A percentile compares a stretch with the other conserved stretches of the same genome.
phyloP scores from a whole-genome alignment of 2,113 vertebrate species.

The Melanocharis versteri region DNA sequence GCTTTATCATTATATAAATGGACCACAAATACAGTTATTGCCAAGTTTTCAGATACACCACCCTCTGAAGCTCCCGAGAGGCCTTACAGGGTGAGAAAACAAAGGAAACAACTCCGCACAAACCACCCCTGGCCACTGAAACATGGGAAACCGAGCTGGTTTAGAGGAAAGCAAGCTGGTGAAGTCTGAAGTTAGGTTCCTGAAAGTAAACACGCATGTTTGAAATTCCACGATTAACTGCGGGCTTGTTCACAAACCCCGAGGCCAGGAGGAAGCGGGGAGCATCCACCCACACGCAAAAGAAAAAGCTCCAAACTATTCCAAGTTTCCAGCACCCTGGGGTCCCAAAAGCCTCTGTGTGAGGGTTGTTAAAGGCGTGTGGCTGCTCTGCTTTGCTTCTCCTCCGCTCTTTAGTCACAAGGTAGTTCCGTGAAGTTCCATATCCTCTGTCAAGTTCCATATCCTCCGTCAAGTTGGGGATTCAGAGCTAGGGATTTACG shows the following conservation, averaged over 20 bases:
- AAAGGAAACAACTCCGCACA: neutral
- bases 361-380: neutral
- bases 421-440: neutral
- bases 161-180: neutral
- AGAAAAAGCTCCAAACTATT: conserved; percentile 5
- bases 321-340: conserved; percentile 41
- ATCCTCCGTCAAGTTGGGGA: no score
- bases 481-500: neutral
- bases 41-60: neutral
- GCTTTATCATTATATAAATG: conserved; percentile 12
- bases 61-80: neutral
- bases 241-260: neutral
- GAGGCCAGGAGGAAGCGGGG: neutral
- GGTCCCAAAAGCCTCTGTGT: neutral
- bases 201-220: conserved; percentile 13
- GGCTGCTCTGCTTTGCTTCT: neutral
- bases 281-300: conserved; percentile 18
- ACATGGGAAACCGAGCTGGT: neutral
- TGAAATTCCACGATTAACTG: conserved; percentile 36
- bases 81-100: neutral
- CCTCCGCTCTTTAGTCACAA: neutral
- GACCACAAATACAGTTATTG: neutral
- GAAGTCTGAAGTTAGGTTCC: neutral
- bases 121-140: neutral
- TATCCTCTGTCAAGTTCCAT: neutral